These are phyloP conservation scores for Malurus melanocephalus DNA, from an alignment of 2,113 vertebrate genomes.

Conservation along the genomic window DNA sequence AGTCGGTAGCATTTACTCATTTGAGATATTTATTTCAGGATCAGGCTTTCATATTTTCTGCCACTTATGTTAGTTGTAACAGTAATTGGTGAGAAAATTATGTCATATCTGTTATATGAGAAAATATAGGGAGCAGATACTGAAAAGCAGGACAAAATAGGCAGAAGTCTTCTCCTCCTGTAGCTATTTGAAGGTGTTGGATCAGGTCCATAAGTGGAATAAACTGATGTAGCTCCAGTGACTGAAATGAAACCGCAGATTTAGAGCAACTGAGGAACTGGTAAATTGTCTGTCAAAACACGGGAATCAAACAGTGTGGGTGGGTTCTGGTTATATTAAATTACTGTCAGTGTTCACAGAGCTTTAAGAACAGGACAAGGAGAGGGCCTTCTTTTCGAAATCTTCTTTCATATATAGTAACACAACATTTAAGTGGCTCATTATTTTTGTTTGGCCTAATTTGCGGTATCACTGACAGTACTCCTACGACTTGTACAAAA, in stretches of 20 bases:
- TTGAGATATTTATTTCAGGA: not conserved
- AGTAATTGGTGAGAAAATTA: constrained; percentile 39
- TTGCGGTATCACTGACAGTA: constrained; percentile 11
- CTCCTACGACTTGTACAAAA: constrained; percentile 13
- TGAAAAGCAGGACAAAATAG: not conserved
- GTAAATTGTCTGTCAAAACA: constrained; percentile 63
- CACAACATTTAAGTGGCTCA: constrained; percentile 38
- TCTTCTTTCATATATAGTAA: constrained; percentile 49
- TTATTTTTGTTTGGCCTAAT: constrained; percentile 48
- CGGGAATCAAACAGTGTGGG: constrained; percentile 40
- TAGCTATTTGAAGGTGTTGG: constrained; percentile 34
- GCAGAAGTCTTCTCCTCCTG: not conserved
- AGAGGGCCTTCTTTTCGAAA: constrained; percentile 40
- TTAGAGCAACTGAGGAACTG: constrained; percentile 49
- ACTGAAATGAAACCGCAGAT: constrained; percentile 33
- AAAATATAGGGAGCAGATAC: not conserved
- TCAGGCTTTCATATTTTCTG: not conserved
- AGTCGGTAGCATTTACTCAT: not conserved
- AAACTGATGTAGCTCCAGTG: constrained; percentile 19
- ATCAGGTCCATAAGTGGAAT: constrained; percentile 28
- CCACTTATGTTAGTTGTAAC: not conserved
- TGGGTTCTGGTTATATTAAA: constrained; percentile 46
- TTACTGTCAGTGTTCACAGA: constrained; percentile 34
- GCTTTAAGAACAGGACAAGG: constrained; percentile 43
- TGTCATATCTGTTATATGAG: not conserved